Evolutionary conservation across 2,797 vertebrate genomes (phyloP), one percentile per base, ranked within the genome.

Genomic region (Allobates femoralis): DNA sequence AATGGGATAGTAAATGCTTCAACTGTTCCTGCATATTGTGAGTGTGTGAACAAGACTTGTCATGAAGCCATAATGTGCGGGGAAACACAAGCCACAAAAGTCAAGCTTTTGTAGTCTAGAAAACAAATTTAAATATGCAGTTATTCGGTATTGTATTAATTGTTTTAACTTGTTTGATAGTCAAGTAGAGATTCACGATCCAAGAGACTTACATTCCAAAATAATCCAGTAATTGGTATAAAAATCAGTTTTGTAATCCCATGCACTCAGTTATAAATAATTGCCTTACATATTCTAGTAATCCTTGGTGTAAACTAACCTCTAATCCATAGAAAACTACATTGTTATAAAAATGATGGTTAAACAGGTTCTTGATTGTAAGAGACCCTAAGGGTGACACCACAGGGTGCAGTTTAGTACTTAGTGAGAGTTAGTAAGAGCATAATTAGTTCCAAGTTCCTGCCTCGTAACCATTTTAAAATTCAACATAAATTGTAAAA

Each of bases 371-470:
- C 14, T 71, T 71, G 3, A 19, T 10, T 71, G 21, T 4, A 41
- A 21, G 21, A 37, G 67, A 37, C 18, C 67, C 67, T 23, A 34
- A 21, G n/a, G 67, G 67, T 34, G 12, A 14, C 11, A 46, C 71
- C n/a, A 50, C 71, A 50, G 69, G 66, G 41, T 23, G 2, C 71
- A 16, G 21, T 50, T 26, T 50, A 50, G 37, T 41, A 26, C 71
- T 74, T 26, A 16, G 41, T 23, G 14, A 19, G 30, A 16, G 37
- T 74, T 26, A 26, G 69, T 74, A 74, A 74, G 14, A 26, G 1
- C 14, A 12, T 50, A 50, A 74, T 74, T 50, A 46, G 1, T 74
- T 77, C 75, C 30, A 55, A 56, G 50, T 55, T 77, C 75, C 75
- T 77, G 50, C 19, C 75, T 32, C 51, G 30, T 56, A 55, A 56